phyloP scores from a whole-genome alignment of 2,797 vertebrate species.

The Sus cebifrons region DNA sequence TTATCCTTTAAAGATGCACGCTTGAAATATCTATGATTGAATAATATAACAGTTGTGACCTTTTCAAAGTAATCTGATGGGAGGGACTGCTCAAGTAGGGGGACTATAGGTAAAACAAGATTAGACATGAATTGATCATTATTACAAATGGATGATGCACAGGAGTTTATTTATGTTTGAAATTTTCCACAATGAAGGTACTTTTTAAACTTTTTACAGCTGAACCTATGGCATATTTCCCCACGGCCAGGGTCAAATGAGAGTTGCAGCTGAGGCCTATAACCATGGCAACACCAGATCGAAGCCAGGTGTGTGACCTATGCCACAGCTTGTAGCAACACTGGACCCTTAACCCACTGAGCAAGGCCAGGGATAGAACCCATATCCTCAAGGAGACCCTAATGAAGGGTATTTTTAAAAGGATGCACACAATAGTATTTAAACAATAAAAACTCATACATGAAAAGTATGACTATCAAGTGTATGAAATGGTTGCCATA shows the following conservation, averaged over 20 bases:
- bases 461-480: neutral
- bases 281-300: no score
- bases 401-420: constrained; percentile 26
- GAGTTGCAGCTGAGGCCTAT: no score
- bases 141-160: neutral
- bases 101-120: neutral
- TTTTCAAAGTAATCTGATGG: constrained; percentile 28
- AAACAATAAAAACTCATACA: neutral
- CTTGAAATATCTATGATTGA: constrained; percentile 42
- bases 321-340: no score
- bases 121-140: neutral
- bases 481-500: neutral
- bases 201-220: neutral
- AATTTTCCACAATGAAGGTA: neutral
- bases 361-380: no score
- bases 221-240: no score
- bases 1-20: constrained; percentile 24
- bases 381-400: no score
- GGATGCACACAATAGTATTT: neutral
- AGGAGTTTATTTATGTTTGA: neutral
- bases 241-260: no score
- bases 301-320: no score
- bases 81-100: neutral
- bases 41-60: neutral
- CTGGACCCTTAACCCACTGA: no score